Evolutionary conservation across 1,140 invertebrate genomes (phyloP).

Genomic region (Hyphantria cunea): DNA sequence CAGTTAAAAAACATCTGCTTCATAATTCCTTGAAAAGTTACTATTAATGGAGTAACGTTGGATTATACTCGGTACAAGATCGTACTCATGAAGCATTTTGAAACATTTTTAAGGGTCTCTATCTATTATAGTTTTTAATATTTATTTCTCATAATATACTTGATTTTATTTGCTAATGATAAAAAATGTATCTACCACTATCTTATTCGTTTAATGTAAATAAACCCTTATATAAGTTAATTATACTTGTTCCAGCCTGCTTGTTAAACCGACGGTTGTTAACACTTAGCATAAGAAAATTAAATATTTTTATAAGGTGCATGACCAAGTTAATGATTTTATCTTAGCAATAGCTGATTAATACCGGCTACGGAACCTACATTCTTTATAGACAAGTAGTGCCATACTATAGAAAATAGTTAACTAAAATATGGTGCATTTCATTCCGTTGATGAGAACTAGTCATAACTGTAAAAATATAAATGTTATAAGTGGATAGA

Average conservation of each 20-base stretch:
- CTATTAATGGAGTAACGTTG: no score
- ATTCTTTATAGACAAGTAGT: conserved; percentile 39
- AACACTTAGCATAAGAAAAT: conserved; percentile 56
- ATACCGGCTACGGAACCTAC: conserved; percentile 17
- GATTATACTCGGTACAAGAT: no score
- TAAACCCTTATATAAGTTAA: no score
- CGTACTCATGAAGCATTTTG: no score
- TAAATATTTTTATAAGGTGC: conserved; percentile 67
- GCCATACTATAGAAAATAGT: conserved; percentile 45
- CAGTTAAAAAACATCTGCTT: no score
- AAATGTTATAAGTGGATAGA: conserved; percentile 46
- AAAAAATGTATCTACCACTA: no score
- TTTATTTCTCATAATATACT: no score
- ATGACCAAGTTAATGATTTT: conserved; percentile 63
- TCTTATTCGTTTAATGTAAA: neutral
- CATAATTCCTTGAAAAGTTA: no score
- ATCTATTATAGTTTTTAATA: no score
- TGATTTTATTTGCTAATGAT: no score
- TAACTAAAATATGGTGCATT: conserved; percentile 42
- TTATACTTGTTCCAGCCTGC: conserved; percentile 10
- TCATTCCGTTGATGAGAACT: conserved; percentile 58
- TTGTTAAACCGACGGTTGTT: conserved; percentile 44
- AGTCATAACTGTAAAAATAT: conserved; percentile 62
- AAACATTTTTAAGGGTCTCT: no score
- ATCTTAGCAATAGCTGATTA: conserved; percentile 30